These are phyloP conservation scores for Nesidiocoris tenuis DNA, from an alignment of 2,888 invertebrate species.

Conservation along the genomic window DNA sequence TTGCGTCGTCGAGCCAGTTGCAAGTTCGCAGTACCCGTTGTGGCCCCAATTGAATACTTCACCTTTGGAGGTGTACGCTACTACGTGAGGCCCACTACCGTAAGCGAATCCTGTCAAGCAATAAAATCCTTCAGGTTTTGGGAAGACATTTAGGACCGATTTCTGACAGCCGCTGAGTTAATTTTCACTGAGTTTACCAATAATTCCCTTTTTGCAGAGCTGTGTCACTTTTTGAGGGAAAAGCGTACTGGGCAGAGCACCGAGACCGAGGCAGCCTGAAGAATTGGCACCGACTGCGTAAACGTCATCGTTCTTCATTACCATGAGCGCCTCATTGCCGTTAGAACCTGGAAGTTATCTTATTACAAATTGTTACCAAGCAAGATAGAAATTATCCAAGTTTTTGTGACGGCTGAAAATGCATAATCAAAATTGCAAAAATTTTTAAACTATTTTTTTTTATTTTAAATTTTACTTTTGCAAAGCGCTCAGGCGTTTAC, in stretches of 20 bases:
- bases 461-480: too few species aligned
- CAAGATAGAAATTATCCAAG: too few species aligned
- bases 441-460: too few species aligned
- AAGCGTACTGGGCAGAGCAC: slow-evolving; percentile 58
- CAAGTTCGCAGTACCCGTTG: slow-evolving; percentile 62
- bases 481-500: too few species aligned
- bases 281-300: slow-evolving; percentile 62
- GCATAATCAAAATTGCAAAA: too few species aligned
- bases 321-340: slow-evolving; percentile 62
- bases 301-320: slow-evolving; percentile 61
- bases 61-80: slow-evolving; percentile 60
- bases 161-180: too few species aligned
- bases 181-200: slow-evolving; percentile 53
- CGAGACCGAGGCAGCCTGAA: slow-evolving; percentile 61
- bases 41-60: slow-evolving; percentile 63
- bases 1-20: slow-evolving; percentile 61
- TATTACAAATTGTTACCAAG: too few species aligned
- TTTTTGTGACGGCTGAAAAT: too few species aligned
- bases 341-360: slow-evolving; percentile 56
- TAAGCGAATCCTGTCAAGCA: slow-evolving; percentile 57
- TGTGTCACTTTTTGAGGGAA: slow-evolving; percentile 59
- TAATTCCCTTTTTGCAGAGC: slow-evolving; percentile 59
- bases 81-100: slow-evolving; percentile 63
- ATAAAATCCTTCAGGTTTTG: neutral
- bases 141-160: too few species aligned